Evolutionary conservation across 2,888 invertebrate genomes (phyloP).

Genomic region (Metacarcinus magister): DNA sequence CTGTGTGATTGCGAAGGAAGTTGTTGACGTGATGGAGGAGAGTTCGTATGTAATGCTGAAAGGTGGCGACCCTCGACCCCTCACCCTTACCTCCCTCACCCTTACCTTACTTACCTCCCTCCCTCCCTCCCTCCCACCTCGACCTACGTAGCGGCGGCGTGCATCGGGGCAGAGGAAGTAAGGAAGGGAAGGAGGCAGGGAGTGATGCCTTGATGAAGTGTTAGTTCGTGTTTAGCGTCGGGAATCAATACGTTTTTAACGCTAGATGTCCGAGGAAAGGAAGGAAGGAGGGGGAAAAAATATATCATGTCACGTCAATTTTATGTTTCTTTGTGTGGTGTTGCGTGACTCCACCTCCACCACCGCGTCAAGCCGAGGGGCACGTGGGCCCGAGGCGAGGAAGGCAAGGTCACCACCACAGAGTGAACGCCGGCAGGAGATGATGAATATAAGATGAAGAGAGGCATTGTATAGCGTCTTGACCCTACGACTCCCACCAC

Average conservation of each 20-base stretch:
- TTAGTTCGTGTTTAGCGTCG: neutral
- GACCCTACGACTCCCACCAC: neutral
- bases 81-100: constrained; percentile 30
- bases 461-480: neutral
- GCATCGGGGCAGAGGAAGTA: neutral
- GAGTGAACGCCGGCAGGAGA: neutral
- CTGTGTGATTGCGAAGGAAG: constrained; percentile 6
- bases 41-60: neutral
- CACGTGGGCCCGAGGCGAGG: neutral
- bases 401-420: neutral
- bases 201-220: neutral
- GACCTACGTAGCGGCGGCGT: neutral
- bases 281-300: too few species aligned
- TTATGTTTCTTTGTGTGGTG: neutral
- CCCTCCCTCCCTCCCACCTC: neutral
- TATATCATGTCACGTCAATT: neutral
- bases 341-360: neutral
- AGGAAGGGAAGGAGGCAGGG: neutral
- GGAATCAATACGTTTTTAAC: neutral
- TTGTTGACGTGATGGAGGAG: constrained; percentile 41
- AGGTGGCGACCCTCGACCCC: constrained; percentile 14
- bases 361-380: neutral
- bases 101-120: neutral
- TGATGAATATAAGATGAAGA: neutral
- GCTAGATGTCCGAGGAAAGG: neutral